A percentile compares a stretch with the other conserved stretches of the same genome.
Conservation (phyloP, 2,113 vertebrate species). For the Sphaerodactylus townsendi region DNA sequence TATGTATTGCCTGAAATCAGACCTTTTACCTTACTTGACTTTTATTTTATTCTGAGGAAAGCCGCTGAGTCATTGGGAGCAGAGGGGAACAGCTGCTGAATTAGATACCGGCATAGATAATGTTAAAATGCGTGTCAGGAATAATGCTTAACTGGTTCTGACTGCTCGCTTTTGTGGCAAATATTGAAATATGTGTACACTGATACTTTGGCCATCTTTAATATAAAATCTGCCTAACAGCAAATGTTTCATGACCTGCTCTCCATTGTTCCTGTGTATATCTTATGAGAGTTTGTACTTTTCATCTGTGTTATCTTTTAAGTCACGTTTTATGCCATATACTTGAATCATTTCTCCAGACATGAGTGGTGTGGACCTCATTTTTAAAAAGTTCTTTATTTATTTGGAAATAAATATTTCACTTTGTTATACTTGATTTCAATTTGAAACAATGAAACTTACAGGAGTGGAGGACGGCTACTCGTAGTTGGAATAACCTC, state of each 20-base stretch:
- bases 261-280: background rate
- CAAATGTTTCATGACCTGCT: background rate
- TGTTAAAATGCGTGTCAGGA: background rate
- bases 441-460: no score
- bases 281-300: background rate
- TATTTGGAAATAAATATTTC: no score
- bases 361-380: no score
- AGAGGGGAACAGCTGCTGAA: background rate
- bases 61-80: background rate
- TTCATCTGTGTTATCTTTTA: background rate
- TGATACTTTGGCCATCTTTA: background rate
- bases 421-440: no score
- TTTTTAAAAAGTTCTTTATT: no score
- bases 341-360: background rate
- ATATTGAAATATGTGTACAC: background rate
- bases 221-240: background rate
- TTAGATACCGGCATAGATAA: constrained; percentile 4
- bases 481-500: no score
- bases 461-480: no score
- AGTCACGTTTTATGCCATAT: background rate
- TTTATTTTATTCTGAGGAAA: constrained; percentile 5
- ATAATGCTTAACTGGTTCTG: background rate
- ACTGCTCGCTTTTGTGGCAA: background rate
- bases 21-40: background rate
- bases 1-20: background rate